A percentile compares a stretch with the other conserved stretches of the same genome.
Conservation (phyloP, 2,113 vertebrate genomes). For the Geothlypis trichas region DNA sequence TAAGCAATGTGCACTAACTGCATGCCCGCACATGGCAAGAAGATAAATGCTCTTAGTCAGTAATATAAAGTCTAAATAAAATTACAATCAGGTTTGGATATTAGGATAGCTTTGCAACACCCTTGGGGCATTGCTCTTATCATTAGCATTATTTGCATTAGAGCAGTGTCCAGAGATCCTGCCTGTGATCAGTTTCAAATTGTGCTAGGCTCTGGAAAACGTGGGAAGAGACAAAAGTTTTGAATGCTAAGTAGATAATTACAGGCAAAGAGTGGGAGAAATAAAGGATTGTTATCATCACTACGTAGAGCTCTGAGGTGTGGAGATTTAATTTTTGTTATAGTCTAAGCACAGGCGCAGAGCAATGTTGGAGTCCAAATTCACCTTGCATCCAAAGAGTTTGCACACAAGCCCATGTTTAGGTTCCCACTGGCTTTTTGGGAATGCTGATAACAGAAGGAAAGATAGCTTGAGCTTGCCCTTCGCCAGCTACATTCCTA, state of each 20-base stretch:
- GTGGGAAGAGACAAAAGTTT: slow-evolving; percentile 49
- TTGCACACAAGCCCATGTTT: background rate
- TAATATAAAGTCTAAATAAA: slow-evolving; percentile 57
- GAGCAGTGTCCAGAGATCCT: slow-evolving; percentile 49
- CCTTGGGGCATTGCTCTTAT: slow-evolving; percentile 42
- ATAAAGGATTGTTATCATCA: background rate
- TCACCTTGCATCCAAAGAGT: background rate
- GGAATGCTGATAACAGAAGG: background rate
- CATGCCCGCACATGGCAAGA: slow-evolving; percentile 42
- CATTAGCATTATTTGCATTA: slow-evolving; percentile 32
- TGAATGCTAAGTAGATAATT: slow-evolving; percentile 46
- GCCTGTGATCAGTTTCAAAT: slow-evolving; percentile 19
- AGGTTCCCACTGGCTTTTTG: background rate
- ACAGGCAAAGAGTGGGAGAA: slow-evolving; percentile 34
- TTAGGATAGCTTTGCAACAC: slow-evolving; percentile 48
- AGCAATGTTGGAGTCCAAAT: background rate
- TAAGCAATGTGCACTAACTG: background rate
- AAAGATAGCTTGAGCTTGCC: background rate
- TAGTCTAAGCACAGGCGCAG: background rate
- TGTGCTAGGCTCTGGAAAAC: slow-evolving; percentile 38
- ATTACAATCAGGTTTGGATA: slow-evolving; percentile 43
- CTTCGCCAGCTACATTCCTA: background rate
- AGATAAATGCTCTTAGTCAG: slow-evolving; percentile 43
- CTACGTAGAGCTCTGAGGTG: background rate
- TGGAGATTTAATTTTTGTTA: background rate